Base-by-base conservation (phyloP, 2,888 invertebrate genomes). In the Andrena chrysosceles region DNA sequence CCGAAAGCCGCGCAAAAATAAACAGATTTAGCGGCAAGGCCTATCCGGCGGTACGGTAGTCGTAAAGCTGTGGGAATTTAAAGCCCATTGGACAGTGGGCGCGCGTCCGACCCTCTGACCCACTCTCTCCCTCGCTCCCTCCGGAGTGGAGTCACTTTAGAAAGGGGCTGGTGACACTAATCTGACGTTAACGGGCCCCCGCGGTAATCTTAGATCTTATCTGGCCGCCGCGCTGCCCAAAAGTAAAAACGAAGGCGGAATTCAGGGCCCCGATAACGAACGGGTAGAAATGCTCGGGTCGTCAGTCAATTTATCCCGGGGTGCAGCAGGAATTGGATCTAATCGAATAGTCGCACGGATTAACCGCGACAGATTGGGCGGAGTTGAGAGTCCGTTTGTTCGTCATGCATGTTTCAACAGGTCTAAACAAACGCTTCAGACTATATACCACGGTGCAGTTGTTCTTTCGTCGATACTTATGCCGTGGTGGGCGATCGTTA, bases 111-210 rank as follows among this genome's bases (percentile, higher is more conserved):
- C 88, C 90, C 90, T 86, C 86, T 90, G 91, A 92, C 91, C 91
- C 85, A 89, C 83, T 89, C 85, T 77, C 64, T 83, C 72, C 70
- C 83, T 89, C 85, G 73, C 62, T 84, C 72, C 73, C 75, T 13
- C 10, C 23, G 56, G 74, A 81, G 71, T 81, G 81, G 72, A 83
- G 77, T 86, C 84, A 76, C 69, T 85, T 85, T 49, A 71, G 73
- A 67, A 84, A 87, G 85, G 85, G 83, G 80, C 86, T 87, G 88
- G 88, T 91, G 92, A 91, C 92, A 89, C 91, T 92, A 92, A 92
- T 92, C 92, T 82, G 89, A 91, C 91, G 88, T 84, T 88, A 87
- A 90, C 87, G 84, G 79, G 83, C 70, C 85, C 23, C 63, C 72
- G 64, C 66, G 71, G 70, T 79, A 74, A 86, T 81, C 87, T 88